Evolutionary conservation across 2,888 invertebrate species (phyloP), one percentile per base, ranked within the genome.

Genomic region (Ptycholaimellus sp.): DNA sequence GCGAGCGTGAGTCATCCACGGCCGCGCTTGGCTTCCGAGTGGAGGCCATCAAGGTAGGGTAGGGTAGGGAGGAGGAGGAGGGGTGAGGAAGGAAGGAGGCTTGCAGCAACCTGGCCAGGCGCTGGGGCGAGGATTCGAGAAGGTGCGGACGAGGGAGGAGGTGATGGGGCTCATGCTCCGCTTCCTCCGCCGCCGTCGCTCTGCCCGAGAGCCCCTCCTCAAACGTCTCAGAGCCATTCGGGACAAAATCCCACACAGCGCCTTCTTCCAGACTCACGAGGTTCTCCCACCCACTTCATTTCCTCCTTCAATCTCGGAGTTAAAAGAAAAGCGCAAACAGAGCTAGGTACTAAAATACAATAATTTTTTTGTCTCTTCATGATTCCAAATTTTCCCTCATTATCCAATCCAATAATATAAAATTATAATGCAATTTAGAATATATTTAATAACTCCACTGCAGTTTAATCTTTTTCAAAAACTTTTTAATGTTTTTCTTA

Each of bases 11-110:
- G 57, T 85, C 85, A 42, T 85, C 85, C 3, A 79, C 85, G 1
- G 78, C 82, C 43, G 71, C 74, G 40, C 75, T 82, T 52, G 90
- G 90, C 3, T 93, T 93, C 61, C 69, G 93, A 48, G 81, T 93
- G 51, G 93, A 93, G 63, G 93, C 85, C 2, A 73, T 90, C 59
- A 81, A 83, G 60, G 69, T 69, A 47, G 52, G 41, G 19, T 13
- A 29, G 7, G 5, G 9, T n/a, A 28, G 17, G 28, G 27, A 32
- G 19, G 20, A 22, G 22, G 22, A 11, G 11, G 2, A 35, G 20
- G 23, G 27, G 13, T 13, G 16, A 9, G 30, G 11, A 22, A 18
- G 20, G 2, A 3, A 19, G 11, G 18, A 68, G 79, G 51, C 16
- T 3, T 4, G 4, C 13, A 7, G 19, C 13, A 13, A 17, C 21